Percentiles rank a stretch among this genome's conserved stretches.
Evolutionary conservation across 2,888 invertebrate genomes (phyloP).

Genomic region (Tridacna crocea): DNA sequence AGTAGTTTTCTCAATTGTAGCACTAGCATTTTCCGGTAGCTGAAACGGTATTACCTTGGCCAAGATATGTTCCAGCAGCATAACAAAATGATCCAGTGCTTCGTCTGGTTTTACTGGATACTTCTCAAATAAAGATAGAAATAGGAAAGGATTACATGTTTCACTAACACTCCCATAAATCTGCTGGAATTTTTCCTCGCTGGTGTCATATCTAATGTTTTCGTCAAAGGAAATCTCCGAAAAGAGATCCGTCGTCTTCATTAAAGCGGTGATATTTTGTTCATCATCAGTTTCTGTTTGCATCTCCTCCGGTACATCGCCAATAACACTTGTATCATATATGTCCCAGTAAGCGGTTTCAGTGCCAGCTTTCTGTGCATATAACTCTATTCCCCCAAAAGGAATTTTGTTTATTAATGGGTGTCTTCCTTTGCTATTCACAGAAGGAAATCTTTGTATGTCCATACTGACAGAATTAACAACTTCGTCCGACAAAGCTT

Average conservation of each 20-base stretch:
- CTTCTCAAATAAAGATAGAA: not conserved
- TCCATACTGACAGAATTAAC: slow-evolving; percentile 48
- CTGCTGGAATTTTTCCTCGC: not conserved
- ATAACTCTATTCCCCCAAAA: slow-evolving; percentile 45
- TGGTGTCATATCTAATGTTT: no score
- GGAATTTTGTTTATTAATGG: slow-evolving; percentile 52
- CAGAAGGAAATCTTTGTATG: slow-evolving; percentile 43
- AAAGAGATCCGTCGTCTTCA: not conserved
- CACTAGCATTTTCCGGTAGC: not conserved
- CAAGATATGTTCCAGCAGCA: not conserved
- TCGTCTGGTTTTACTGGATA: not conserved
- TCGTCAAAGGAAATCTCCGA: not conserved
- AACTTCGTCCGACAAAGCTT: slow-evolving; percentile 41
- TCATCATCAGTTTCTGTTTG: slow-evolving; percentile 32
- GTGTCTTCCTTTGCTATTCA: slow-evolving; percentile 40
- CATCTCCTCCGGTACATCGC: slow-evolving; percentile 26
- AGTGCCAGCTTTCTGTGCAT: slow-evolving; percentile 29
- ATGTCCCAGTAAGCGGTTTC: slow-evolving; percentile 47
- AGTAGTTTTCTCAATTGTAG: not conserved
- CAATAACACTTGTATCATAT: slow-evolving; percentile 38
- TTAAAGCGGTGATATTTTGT: not conserved
- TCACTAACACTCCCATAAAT: not conserved
- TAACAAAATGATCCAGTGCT: not conserved
- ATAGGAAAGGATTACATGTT: not conserved
- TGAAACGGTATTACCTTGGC: not conserved